phyloP scores from a whole-genome alignment of 2,888 invertebrate genomes.

The Melanchra persicariae region DNA sequence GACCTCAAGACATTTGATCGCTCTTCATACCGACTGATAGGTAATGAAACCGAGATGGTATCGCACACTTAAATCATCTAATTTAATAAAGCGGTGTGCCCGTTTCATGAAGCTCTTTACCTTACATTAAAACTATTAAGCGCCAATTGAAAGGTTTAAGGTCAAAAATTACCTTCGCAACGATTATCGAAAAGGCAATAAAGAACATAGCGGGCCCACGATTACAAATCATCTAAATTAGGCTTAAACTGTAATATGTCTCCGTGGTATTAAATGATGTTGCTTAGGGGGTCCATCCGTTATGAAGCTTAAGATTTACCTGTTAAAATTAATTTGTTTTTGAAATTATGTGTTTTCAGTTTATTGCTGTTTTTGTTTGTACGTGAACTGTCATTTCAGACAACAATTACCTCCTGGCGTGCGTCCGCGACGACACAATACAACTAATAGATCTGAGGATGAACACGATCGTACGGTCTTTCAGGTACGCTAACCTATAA shows the following conservation, averaged over 20 bases:
- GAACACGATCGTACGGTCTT: conserved; percentile 97
- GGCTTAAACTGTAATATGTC: conserved; percentile 65
- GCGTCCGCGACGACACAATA: conserved; percentile 98
- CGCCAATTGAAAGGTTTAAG: conserved; percentile 72
- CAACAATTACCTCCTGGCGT: conserved; percentile 96
- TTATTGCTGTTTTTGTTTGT: conserved; percentile 56
- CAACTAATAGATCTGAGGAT: conserved; percentile 98
- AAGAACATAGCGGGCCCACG: conserved; percentile 69
- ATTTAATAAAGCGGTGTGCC: conserved; percentile 75
- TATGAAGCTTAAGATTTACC: conserved; percentile 58
- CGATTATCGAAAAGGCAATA: conserved; percentile 70
- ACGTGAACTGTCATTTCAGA: conserved; percentile 90
- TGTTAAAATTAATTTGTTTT: conserved; percentile 22
- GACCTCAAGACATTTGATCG: conserved; percentile 71
- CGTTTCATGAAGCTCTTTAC: conserved; percentile 67
- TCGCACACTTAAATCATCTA: conserved; percentile 70
- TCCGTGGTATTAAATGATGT: conserved; percentile 64
- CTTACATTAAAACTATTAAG: conserved; percentile 69
- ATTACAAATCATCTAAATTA: conserved; percentile 70
- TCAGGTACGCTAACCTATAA: conserved; percentile 92
- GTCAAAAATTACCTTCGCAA: conserved; percentile 73
- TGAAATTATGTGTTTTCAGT: conserved; percentile 21
- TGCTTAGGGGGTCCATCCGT: conserved; percentile 1
- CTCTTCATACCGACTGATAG: conserved; percentile 69
- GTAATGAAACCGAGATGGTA: conserved; percentile 72